Evolutionary conservation across 2,113 vertebrate species (phyloP).

Genomic region (Marmota monax): DNA sequence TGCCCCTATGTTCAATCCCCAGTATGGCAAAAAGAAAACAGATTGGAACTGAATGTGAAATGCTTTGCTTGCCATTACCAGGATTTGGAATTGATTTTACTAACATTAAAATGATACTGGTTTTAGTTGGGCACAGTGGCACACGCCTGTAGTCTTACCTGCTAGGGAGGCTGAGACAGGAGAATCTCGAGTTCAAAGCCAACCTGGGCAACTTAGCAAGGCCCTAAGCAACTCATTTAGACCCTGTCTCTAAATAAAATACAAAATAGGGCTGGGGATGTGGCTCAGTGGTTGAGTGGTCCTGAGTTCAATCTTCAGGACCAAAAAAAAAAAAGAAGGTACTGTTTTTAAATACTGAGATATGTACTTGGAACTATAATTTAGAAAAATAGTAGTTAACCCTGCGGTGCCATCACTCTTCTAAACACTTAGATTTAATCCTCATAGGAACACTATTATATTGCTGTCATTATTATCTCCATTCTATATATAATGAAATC

Average conservation of each 20-base stretch:
- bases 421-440: neutral
- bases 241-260: too few species aligned
- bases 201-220: too few species aligned
- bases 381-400: neutral
- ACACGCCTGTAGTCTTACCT: too few species aligned
- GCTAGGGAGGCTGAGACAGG: too few species aligned
- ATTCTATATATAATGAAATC: neutral
- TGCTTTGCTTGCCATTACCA: neutral
- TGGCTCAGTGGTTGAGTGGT: too few species aligned
- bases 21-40: neutral
- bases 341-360: slow-evolving; percentile 1
- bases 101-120: neutral
- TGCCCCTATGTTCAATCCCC: too few species aligned
- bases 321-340: too few species aligned
- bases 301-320: too few species aligned
- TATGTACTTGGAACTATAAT: neutral
- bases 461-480: neutral
- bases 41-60: neutral
- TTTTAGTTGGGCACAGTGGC: too few species aligned
- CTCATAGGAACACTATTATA: neutral
- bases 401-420: neutral
- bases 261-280: too few species aligned
- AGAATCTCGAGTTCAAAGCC: too few species aligned
- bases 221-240: too few species aligned
- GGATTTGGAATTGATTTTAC: neutral